Evolutionary conservation across 2,888 invertebrate genomes (phyloP).

Genomic region (Strigamia transsilvanica): DNA sequence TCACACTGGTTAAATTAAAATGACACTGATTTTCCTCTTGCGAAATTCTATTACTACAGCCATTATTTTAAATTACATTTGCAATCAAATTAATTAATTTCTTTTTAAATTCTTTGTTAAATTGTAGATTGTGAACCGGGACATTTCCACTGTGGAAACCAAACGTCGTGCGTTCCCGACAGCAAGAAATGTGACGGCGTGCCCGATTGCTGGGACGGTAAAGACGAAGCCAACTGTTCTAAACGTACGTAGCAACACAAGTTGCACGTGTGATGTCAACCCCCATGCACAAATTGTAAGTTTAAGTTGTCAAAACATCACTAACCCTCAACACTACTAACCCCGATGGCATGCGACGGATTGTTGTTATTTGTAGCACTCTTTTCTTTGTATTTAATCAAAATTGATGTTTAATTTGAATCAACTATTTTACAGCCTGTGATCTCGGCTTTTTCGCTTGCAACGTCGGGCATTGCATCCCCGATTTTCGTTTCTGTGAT

Average conservation of each 20-base stretch:
- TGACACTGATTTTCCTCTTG: constrained; percentile 35
- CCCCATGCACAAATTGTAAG: constrained; percentile 49
- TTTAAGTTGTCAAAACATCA: constrained; percentile 28
- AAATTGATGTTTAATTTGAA: not conserved
- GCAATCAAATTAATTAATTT: constrained; percentile 61
- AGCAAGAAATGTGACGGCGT: constrained; percentile 75
- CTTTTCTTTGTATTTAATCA: not conserved
- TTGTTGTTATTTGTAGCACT: not conserved
- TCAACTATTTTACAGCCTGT: constrained; percentile 66
- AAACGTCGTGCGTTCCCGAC: constrained; percentile 76
- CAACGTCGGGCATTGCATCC: constrained; percentile 72
- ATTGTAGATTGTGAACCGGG: constrained; percentile 62
- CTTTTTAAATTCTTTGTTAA: constrained; percentile 58
- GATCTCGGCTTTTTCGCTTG: constrained; percentile 70
- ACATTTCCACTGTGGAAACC: constrained; percentile 75
- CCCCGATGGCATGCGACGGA: constrained; percentile 17
- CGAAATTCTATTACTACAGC: not conserved
- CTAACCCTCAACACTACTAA: constrained; percentile 32
- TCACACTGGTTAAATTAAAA: constrained; percentile 23
- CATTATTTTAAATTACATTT: not conserved
- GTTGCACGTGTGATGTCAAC: constrained; percentile 35
- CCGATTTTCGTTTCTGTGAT: constrained; percentile 72
- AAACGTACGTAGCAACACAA: constrained; percentile 66
- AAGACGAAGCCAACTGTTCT: constrained; percentile 77
- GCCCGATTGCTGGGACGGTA: constrained; percentile 81